Conservation (phyloP, 2,888 invertebrate genomes). For the Tinea semifulvella region DNA sequence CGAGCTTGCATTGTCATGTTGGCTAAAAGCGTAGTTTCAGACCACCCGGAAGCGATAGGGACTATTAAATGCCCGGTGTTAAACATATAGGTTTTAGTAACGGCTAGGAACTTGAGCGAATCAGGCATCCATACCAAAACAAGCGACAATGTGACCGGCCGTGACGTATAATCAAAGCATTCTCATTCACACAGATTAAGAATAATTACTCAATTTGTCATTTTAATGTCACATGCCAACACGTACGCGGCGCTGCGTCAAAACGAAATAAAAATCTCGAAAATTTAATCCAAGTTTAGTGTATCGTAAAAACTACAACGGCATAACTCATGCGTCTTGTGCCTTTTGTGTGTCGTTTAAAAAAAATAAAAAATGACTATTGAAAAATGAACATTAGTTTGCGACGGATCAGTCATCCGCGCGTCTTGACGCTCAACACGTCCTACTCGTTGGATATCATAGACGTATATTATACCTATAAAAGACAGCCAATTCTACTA, state of each 20-base stretch:
- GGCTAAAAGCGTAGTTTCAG: too few relatives aligned
- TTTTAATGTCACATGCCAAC: constrained; percentile 67
- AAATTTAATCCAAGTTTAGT: constrained; percentile 56
- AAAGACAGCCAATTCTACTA: too few relatives aligned
- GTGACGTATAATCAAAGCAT: constrained; percentile 47
- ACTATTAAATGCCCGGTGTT: too few relatives aligned
- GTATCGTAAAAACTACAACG: constrained; percentile 62
- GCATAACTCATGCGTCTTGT: constrained; percentile 56
- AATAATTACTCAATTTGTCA: constrained; percentile 66
- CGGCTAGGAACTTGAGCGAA: constrained; percentile 34
- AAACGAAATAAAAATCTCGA: constrained; percentile 48
- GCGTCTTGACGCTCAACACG: constrained; percentile 47
- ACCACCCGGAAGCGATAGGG: too few relatives aligned
- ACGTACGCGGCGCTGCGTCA: constrained; percentile 37
- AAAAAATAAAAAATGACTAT: constrained; percentile 42
- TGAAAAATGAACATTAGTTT: constrained; percentile 58
- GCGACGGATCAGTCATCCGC: constrained; percentile 61
- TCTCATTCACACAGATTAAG: constrained; percentile 55
- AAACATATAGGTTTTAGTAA: too few relatives aligned
- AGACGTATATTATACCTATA: too few relatives aligned
- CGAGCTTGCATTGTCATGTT: too few relatives aligned
- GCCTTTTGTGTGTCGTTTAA: constrained; percentile 50
- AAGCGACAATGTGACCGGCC: constrained; percentile 32
- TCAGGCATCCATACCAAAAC: constrained; percentile 7
- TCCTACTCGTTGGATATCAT: too few relatives aligned